These are phyloP conservation scores for Diachasmimorpha longicaudata DNA, from an alignment of 1,140 invertebrate species.

Conservation along the genomic window DNA sequence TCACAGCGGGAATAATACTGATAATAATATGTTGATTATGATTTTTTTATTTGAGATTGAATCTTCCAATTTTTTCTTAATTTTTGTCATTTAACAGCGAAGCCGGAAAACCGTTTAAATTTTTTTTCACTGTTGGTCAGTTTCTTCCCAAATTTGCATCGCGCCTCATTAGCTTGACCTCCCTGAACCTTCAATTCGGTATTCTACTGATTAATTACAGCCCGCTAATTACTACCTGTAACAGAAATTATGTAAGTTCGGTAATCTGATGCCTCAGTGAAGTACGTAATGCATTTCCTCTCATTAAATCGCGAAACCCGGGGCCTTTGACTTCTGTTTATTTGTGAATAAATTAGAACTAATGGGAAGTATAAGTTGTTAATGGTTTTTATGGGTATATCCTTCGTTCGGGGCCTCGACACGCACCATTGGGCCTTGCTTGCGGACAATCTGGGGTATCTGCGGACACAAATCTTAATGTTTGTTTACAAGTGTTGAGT, in stretches of 20 bases:
- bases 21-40: too few relatives aligned
- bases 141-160: neutral
- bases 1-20: too few relatives aligned
- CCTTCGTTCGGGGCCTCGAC: neutral
- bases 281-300: neutral
- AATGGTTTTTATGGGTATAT: neutral
- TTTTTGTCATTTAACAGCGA: too few relatives aligned
- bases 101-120: too few relatives aligned
- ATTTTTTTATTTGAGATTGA: too few relatives aligned
- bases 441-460: neutral
- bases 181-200: neutral
- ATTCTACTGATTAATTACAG: neutral
- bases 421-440: neutral
- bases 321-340: neutral
- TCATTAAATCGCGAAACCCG: neutral
- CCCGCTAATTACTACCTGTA: neutral
- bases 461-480: neutral
- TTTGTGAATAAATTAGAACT: neutral
- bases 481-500: neutral
- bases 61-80: too few relatives aligned
- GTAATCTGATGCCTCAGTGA: neutral
- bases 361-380: neutral
- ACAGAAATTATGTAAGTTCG: neutral
- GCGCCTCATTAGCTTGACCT: neutral
- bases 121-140: too few relatives aligned